These are phyloP conservation scores for Pagetopsis macropterus DNA, from an alignment of 2,797 vertebrate species.

Conservation along the genomic window DNA sequence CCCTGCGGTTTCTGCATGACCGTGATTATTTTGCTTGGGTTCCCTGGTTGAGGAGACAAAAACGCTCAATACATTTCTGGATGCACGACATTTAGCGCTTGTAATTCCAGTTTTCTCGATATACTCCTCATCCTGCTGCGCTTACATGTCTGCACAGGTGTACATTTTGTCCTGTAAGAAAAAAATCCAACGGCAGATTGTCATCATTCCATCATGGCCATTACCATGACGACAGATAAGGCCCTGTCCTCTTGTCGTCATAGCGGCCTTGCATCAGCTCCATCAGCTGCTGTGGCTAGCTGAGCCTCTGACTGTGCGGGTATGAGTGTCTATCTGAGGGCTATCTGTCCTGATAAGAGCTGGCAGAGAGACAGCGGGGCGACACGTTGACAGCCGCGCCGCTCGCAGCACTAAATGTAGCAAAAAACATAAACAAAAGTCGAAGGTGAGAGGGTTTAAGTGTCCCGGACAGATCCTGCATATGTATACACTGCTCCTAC, in stretches of 20 bases:
- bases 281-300: conserved; percentile 70
- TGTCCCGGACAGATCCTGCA: conserved; percentile 1
- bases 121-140: conserved; percentile 5
- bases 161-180: conserved; percentile 35
- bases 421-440: conserved; percentile 32
- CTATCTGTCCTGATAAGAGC: conserved; percentile 75
- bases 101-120: conserved; percentile 4
- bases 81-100: background rate
- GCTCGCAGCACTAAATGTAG: conserved; percentile 39
- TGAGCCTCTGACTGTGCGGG: conserved; percentile 60
- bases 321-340: conserved; percentile 69
- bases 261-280: conserved; percentile 60
- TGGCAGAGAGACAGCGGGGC: conserved; percentile 47
- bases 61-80: background rate
- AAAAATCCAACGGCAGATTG: conserved; percentile 69
- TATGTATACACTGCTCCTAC: background rate
- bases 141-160: conserved; percentile 33
- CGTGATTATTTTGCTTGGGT: conserved; percentile 58
- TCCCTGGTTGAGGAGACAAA: conserved; percentile 32
- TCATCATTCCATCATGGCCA: conserved; percentile 75
- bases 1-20: conserved; percentile 72
- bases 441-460: conserved; percentile 23
- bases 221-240: conserved; percentile 79
- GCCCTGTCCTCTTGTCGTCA: conserved; percentile 73
- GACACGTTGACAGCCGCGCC: conserved; percentile 48